Base-by-base conservation (phyloP, 2,113 vertebrate species). In the Apeltes quadracus region DNA sequence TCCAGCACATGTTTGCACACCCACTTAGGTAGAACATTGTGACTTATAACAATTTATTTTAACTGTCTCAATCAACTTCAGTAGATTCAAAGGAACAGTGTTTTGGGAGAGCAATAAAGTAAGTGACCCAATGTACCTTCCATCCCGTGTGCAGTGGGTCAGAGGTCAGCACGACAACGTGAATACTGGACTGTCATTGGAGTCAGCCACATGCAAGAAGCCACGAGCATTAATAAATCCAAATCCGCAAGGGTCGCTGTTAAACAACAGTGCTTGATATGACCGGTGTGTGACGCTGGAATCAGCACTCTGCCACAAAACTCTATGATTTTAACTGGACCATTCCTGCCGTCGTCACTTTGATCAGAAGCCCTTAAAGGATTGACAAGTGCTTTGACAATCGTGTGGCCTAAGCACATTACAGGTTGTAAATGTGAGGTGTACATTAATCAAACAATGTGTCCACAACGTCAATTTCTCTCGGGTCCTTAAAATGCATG, bases 221-320 rank as follows among this genome's bases (percentile, higher is more conserved):
- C 2, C 48, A 62, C 56, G 36, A 39, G 10, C n/a, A 13, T 50
- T n/a, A 50, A 51, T 51, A n/a, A 51, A 54, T 54, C 2, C 51
- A 54, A 23, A 76, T n/a, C 32, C n/a, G n/a, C 50, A 48, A 34
- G 75, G 72, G 76, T 84, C 79, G 53, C 36, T n/a, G 18, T 78
- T 81, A 81, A 82, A 58, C 53, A 48, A 27, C 68, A 36, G 41
- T 7, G 27, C 43, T 15, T 72, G 44, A 15, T n/a, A 11, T 72
- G 41, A 67, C 62, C 11, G 2, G 38, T 18, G 6, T 44, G 1
- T 50, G 32, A 9, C 27, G 63, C 78, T 48, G 11, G 32, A 57
- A 48, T 75, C 44, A 66, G 73, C 36, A n/a, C 23, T 5, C 9
- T 32, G 14, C 46, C 64, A 68, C 61, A 34, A 61, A 81, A 65